Evolutionary conservation across 2,797 vertebrate species (phyloP), one percentile per base, ranked within the genome.

Genomic region (Bradypodion pumilum): DNA sequence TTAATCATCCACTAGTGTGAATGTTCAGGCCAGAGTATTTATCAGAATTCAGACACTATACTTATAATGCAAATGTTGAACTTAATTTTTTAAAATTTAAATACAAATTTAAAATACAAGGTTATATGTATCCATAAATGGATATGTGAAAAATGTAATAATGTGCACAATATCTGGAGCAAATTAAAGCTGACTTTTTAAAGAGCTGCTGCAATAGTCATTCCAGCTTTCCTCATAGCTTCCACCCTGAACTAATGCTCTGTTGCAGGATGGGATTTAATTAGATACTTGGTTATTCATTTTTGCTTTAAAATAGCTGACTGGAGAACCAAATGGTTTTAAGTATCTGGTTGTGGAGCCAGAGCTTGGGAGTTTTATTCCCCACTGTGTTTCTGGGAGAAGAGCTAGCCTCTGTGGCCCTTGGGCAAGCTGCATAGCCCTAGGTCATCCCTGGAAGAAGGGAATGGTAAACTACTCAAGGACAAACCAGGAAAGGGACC

Each of bases 211-310:
- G 19, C 56, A 59, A 72, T 29, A 59, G 76, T 86, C 87, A 78
- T 83, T 66, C 46, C 80, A 72, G 78, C 66, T 89, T 81, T 63
- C 15, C 32, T 89, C 86, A 25, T 56, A 88, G 74, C 83, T 83
- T 25, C 62, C 83, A 74, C 25, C 12, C 62, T 91, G 79, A 85
- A 82, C 81, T 78, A 75, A 87, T 35, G 86, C 82, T 85, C 60
- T 77, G 81, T 70, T 86, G 85, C 63, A 89, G 83, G 89, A 87
- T 86, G 65, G 13, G 46, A 49, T 49, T 49, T 49, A 7, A 49
- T 49, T 49, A 5, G 7, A 49, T 13, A 49, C 13, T 49, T 49
- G 46, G 7, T 49, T 49, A 49, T 7, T n/a, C n/a, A n/a, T n/a
- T n/a, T n/a, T n/a, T n/a, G n/a, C n/a, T n/a, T n/a, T n/a, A n/a